These are phyloP conservation scores for Lycophotia porphyrea DNA, from an alignment of 2,888 invertebrate species.

Conservation along the genomic window DNA sequence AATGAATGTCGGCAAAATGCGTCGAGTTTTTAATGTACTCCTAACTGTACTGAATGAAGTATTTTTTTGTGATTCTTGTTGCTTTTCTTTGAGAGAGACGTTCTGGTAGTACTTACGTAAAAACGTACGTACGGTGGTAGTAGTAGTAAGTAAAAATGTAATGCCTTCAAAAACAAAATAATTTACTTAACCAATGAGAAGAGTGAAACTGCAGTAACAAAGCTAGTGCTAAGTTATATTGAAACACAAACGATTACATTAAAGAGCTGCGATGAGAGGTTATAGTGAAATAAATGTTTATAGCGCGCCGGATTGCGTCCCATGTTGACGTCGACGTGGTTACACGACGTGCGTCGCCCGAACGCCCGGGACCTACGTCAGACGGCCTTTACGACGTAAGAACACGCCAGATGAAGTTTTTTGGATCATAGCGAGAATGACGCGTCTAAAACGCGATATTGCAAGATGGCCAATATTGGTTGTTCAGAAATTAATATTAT, in stretches of 20 bases:
- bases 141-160: too few relatives aligned
- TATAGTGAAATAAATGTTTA: conserved; percentile 49
- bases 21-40: background rate
- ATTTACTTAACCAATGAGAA: background rate
- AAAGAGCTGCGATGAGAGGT: conserved; percentile 48
- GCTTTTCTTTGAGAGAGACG: background rate
- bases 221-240: conserved; percentile 29
- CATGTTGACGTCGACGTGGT: background rate
- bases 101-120: too few relatives aligned
- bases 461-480: background rate
- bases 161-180: too few relatives aligned
- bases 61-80: background rate
- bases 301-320: conserved; percentile 22
- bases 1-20: background rate
- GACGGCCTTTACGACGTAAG: conserved; percentile 9
- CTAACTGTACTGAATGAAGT: conserved; percentile 3
- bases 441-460: conserved; percentile 2
- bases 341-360: background rate
- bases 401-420: conserved; percentile 17
- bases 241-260: conserved; percentile 29
- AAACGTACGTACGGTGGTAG: too few relatives aligned
- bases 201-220: background rate
- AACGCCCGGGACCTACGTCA: background rate
- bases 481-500: conserved; percentile 3
- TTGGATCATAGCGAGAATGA: conserved; percentile 13